Evolutionary conservation across 2,113 vertebrate genomes (phyloP), one percentile per base, ranked within the genome.

Genomic region (Misgurnus anguillicaudatus): DNA sequence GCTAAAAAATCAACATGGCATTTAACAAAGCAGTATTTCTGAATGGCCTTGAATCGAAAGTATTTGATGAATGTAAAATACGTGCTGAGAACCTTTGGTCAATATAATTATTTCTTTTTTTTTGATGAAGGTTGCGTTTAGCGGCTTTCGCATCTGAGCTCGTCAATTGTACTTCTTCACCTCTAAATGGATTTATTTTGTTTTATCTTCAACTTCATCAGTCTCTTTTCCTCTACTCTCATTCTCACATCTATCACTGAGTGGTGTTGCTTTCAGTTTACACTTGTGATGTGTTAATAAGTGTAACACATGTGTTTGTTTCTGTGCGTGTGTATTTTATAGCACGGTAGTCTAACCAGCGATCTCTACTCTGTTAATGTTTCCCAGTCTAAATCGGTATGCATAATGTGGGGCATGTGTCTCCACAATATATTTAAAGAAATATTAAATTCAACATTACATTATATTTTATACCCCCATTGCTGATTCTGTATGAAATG

Each of bases 241-340:
- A 51, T 51, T 17, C 47, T 5, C 24, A 19, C 55, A 36, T 58
- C 38, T 21, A 16, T 3, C 41, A 31, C 41, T 62, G 0, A 45
- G 21, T 55, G 51, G 16, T 31, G 69, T 41, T 6, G 21, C 17
- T 24, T 67, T 64, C 51, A 24, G 47, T 39, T 53, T 36, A 78
- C 41, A 48, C 63, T 47, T 60, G 62, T 76, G 36, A 64, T 76
- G 55, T 79, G 77, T 51, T 47, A 51, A 58, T 61, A 5, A 61
- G 70, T 53, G 68, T 64, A 75, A 24, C 51, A 42, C 24, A 14
- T 41, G 51, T 51, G 14, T 31, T 13, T 36, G 31, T 45, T 14
- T 63, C 41, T 57, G n/a, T 51, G n/a, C 39, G 74, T 67, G 11
- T 48, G 24, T 31, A 31, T 1, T 31, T 64, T 53, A n/a, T 47